phyloP scores from a whole-genome alignment of 2,888 invertebrate genomes.

The Cabera pusaria region DNA sequence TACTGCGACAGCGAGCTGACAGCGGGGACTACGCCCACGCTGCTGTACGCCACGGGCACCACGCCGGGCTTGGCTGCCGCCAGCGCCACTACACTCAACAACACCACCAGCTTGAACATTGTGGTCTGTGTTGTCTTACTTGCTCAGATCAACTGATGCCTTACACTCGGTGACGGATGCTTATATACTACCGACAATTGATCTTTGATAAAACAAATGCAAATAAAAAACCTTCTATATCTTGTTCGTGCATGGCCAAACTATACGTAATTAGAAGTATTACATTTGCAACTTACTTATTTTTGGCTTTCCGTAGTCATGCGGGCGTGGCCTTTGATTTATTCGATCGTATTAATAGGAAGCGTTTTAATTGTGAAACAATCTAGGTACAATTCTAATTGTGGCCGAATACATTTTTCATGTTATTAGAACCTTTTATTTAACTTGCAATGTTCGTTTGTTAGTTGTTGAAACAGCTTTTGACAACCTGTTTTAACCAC shows the following conservation, averaged over 20 bases:
- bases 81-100: constrained; percentile 77
- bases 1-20: constrained; percentile 51
- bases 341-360: constrained; percentile 1
- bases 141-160: constrained; percentile 69
- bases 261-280: constrained; percentile 11
- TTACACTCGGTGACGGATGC: constrained; percentile 43
- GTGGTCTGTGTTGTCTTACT: constrained; percentile 71
- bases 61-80: constrained; percentile 82
- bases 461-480: too few relatives aligned
- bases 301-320: neutral
- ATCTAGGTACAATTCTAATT: too few relatives aligned
- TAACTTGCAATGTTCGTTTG: too few relatives aligned
- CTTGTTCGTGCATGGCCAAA: constrained; percentile 6
- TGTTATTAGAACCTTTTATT: too few relatives aligned
- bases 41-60: constrained; percentile 36
- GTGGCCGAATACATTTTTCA: too few relatives aligned
- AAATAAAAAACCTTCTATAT: constrained; percentile 7
- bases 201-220: constrained; percentile 14
- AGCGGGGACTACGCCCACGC: constrained; percentile 56
- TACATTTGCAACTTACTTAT: constrained; percentile 4
- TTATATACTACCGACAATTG: constrained; percentile 55
- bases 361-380: too few relatives aligned
- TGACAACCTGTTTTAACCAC: too few relatives aligned
- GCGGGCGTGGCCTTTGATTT: constrained; percentile 3
- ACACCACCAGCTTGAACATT: constrained; percentile 83